These are phyloP conservation scores for Drosophila kepulauana DNA, from an alignment of 1,140 invertebrate genomes.

Conservation along the genomic window DNA sequence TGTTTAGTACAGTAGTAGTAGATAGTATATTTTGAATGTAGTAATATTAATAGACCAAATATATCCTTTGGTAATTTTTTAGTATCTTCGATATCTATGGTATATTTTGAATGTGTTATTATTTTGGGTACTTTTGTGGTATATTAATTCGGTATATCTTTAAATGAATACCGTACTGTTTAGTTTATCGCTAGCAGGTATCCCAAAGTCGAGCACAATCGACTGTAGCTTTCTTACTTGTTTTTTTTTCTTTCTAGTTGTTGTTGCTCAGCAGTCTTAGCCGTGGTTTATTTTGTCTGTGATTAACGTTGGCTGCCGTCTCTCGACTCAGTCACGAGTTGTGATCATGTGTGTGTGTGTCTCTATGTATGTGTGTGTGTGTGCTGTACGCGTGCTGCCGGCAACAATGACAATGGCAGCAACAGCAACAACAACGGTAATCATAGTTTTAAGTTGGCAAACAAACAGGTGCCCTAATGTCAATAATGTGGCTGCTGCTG, in stretches of 20 bases:
- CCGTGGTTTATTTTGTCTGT: constrained; percentile 60
- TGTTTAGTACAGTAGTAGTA: too few relatives aligned
- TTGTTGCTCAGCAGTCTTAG: not conserved
- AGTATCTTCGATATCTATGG: too few relatives aligned
- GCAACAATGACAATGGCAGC: constrained; percentile 44
- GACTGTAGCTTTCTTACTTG: not conserved
- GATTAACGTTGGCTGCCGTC: constrained; percentile 68
- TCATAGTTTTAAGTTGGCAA: constrained; percentile 76
- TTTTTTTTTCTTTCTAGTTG: not conserved
- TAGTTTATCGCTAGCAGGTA: too few relatives aligned
- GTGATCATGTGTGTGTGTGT: constrained; percentile 26
- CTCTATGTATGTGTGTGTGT: constrained; percentile 24
- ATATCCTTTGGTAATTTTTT: too few relatives aligned
- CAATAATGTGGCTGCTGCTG: constrained; percentile 65
- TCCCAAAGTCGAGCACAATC: too few relatives aligned
- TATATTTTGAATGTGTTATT: too few relatives aligned
- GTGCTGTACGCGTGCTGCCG: constrained; percentile 47
- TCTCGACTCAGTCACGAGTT: constrained; percentile 49
- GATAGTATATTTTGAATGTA: too few relatives aligned
- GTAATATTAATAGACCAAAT: too few relatives aligned
- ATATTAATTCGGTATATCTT: too few relatives aligned
- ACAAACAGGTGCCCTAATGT: constrained; percentile 82
- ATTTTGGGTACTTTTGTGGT: too few relatives aligned
- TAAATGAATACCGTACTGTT: too few relatives aligned
- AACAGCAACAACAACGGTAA: constrained; percentile 64